phyloP scores from a whole-genome alignment of 2,888 invertebrate species.

The Erebia epiphron region DNA sequence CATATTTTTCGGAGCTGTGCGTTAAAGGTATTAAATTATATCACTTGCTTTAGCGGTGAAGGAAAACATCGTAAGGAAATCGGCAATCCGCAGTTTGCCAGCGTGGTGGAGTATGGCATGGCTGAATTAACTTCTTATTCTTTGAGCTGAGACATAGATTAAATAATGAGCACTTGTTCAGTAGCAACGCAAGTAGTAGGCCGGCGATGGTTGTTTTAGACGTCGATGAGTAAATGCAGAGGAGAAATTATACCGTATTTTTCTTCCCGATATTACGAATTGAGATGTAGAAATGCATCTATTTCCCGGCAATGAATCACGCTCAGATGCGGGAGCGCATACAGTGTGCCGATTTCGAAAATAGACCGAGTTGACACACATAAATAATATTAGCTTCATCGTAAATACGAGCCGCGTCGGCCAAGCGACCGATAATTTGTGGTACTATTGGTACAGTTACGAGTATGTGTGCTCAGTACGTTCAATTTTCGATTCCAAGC shows the following conservation, averaged over 20 bases:
- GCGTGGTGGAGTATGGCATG: not conserved
- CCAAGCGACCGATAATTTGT: constrained; percentile 43
- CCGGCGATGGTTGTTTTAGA: not conserved
- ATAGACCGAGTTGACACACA: constrained; percentile 78
- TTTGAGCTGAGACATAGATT: too few species aligned
- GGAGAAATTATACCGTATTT: not conserved
- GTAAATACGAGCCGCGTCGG: constrained; percentile 58
- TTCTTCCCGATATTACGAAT: constrained; percentile 3
- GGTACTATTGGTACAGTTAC: not conserved
- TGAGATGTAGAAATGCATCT: constrained; percentile 53
- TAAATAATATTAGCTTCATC: constrained; percentile 73
- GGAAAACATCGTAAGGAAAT: too few species aligned
- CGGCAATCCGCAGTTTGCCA: not conserved
- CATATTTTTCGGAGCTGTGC: too few species aligned
- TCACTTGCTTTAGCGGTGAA: too few species aligned
- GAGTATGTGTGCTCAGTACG: not conserved
- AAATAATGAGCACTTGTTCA: not conserved
- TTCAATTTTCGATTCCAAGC: not conserved
- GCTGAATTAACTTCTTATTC: not conserved
- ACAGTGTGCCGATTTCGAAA: constrained; percentile 62
- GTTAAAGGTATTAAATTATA: too few species aligned
- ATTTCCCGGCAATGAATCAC: constrained; percentile 70
- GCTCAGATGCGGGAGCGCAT: constrained; percentile 48
- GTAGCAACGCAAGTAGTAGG: not conserved
- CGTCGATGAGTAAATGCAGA: not conserved